Evolutionary conservation across 2,888 invertebrate species (phyloP).

Genomic region (Agrochola macilenta): DNA sequence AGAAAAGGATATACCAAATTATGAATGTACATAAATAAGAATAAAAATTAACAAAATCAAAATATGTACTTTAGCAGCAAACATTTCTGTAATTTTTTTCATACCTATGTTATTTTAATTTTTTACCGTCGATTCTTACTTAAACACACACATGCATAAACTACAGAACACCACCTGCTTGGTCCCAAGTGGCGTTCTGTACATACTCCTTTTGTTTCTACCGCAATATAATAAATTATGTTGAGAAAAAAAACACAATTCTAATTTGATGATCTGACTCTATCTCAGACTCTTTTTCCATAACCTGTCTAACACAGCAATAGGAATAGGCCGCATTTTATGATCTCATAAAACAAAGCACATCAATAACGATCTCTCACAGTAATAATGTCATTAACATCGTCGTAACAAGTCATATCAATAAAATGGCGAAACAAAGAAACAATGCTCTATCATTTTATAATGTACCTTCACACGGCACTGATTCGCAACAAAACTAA

Average conservation of each 20-base stretch:
- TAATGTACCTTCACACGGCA: slow-evolving; percentile 46
- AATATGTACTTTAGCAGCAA: too few species aligned
- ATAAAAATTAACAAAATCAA: too few species aligned
- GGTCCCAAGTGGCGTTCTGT: too few species aligned
- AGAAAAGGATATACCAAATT: too few species aligned
- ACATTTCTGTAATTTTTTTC: too few species aligned
- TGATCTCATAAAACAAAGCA: slow-evolving; percentile 11
- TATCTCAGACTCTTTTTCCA: too few species aligned
- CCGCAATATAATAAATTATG: background rate
- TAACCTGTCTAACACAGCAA: background rate
- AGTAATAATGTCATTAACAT: slow-evolving; percentile 44
- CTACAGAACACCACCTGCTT: too few species aligned
- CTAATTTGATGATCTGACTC: background rate
- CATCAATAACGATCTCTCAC: slow-evolving; percentile 26
- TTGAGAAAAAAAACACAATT: background rate
- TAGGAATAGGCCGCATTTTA: background rate
- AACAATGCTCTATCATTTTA: slow-evolving; percentile 51
- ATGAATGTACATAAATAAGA: too few species aligned
- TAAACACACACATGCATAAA: too few species aligned
- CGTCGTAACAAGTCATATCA: slow-evolving; percentile 25
- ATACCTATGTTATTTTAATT: too few species aligned
- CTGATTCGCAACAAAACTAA: slow-evolving; percentile 28
- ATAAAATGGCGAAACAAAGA: slow-evolving; percentile 45
- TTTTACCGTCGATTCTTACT: background rate
- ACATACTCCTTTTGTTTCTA: too few species aligned